Evolutionary conservation across 2,888 invertebrate species (phyloP), one percentile per base, ranked within the genome.

Genomic region (Tetrapedia diversipes): DNA sequence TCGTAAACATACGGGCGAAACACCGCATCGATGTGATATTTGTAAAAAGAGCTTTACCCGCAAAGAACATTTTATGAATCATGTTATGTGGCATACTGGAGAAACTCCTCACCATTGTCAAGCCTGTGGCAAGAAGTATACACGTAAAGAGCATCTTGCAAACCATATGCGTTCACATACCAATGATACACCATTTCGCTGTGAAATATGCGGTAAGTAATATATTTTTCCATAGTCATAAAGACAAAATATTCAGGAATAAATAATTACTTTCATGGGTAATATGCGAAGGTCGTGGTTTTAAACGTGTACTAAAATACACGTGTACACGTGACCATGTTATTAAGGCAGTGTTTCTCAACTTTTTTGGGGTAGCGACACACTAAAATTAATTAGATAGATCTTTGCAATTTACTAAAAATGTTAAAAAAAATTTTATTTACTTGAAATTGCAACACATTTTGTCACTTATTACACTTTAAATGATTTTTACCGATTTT

Each of bases 131-230:
- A 97, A 97, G 93, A 97, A 96, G 92, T 97, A 96, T 92, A 97
- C 97, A 84, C 94, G 97, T 87, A 97, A 97, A 93, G 97, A 97
- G 92, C 97, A 97, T 93, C 94, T 97, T 92, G 95, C 96, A 87
- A 97, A 97, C 92, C 97, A 97, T 92, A 96, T 97, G 95, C 94
- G 97, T 86, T 96, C 96, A 78, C 97, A 97, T 92, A 97, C 96
- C 82, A 96, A 97, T 90, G 97, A 97, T 92, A 96, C 97, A 74
- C 97, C 97, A 76, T 96, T 96, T 92, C 94, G 96, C 89, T 97
- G 97, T 92, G 96, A 96, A 92, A 95, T 96, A 90, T 97, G 97
- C 92, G 96, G 96, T 92, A 89, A 92, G 91, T 79, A 22, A 41
- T 51, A 8, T 56, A 53, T 24, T 32, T 53, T 41, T 64, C 10